Conservation (phyloP, 1,140 invertebrate genomes). For the Drosophila bipectinata region DNA sequence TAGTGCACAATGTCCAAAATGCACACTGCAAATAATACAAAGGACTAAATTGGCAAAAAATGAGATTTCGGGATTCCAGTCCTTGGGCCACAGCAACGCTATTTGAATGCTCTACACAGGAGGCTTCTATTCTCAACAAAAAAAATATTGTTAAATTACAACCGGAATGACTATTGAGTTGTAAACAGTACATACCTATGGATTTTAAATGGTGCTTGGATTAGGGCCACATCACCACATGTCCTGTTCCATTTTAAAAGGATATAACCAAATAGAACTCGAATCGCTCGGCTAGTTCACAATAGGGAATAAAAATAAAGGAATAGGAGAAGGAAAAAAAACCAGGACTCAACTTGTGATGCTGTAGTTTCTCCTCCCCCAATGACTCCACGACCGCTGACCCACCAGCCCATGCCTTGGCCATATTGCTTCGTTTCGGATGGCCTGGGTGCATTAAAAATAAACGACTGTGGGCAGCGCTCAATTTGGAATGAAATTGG, state of each 20-base stretch:
- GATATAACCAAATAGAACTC: slow-evolving; percentile 23
- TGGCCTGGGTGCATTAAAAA: slow-evolving; percentile 74
- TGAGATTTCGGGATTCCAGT: slow-evolving; percentile 4
- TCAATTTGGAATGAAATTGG: slow-evolving; percentile 82
- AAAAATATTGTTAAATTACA: slow-evolving; percentile 10
- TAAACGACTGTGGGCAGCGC: slow-evolving; percentile 79
- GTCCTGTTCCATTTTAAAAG: slow-evolving; percentile 15
- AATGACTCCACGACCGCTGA: slow-evolving; percentile 3
- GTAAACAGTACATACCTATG: slow-evolving; percentile 1
- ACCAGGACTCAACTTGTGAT: slow-evolving; percentile 53
- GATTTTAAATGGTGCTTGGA: background rate
- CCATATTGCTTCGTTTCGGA: slow-evolving; percentile 63
- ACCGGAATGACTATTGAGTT: slow-evolving; percentile 4
- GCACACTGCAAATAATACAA: slow-evolving; percentile 67
- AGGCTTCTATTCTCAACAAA: background rate
- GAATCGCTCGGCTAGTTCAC: slow-evolving; percentile 9
- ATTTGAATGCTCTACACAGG: slow-evolving; percentile 1
- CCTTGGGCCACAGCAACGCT: background rate
- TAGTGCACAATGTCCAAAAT: slow-evolving; percentile 70
- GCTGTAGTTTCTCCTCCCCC: background rate
- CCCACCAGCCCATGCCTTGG: slow-evolving; percentile 13
- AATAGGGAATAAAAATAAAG: slow-evolving; percentile 24
- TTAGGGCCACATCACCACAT: slow-evolving; percentile 18
- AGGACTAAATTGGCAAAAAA: slow-evolving; percentile 34
- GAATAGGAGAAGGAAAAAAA: background rate